These are phyloP conservation scores for Porphyrio hochstetteri DNA, from an alignment of 2,113 vertebrate species.

Conservation along the genomic window DNA sequence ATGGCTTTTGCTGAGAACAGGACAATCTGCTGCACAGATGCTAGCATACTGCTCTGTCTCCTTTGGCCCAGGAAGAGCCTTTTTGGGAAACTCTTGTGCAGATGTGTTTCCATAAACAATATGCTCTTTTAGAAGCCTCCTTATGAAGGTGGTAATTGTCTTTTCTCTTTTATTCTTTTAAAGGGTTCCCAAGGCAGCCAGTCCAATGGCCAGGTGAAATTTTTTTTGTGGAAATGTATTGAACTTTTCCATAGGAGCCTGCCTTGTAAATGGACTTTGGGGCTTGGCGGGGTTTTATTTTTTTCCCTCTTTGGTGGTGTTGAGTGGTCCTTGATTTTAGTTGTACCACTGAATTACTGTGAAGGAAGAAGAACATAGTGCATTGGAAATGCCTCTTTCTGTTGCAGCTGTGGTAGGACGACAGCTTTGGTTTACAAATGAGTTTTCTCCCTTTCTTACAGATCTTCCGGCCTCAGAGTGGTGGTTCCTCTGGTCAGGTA, in stretches of 20 bases:
- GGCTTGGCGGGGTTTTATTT: too few relatives aligned
- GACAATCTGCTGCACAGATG: background rate
- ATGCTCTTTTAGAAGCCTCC: background rate
- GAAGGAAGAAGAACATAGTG: fast-evolving
- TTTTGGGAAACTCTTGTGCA: background rate
- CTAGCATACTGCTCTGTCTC: background rate
- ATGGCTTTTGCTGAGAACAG: background rate
- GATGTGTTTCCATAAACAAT: fast-evolving
- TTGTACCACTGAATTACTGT: too few relatives aligned
- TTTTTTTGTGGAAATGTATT: background rate
- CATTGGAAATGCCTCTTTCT: too few relatives aligned
- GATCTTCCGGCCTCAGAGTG: too few relatives aligned
- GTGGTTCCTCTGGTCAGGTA: background rate
- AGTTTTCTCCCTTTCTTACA: too few relatives aligned
- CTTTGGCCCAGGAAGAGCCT: background rate
- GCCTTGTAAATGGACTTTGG: background rate
- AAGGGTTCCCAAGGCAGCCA: background rate
- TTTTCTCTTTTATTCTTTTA: background rate
- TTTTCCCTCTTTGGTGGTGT: background rate
- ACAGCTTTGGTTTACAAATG: too few relatives aligned
- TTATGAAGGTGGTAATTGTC: background rate
- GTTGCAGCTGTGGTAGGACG: too few relatives aligned
- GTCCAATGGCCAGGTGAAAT: constrained; percentile 4
- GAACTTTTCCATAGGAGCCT: background rate
- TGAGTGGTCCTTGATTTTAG: background rate